Conservation (phyloP, 2,888 invertebrate species). For the Cepaea hortensis region DNA sequence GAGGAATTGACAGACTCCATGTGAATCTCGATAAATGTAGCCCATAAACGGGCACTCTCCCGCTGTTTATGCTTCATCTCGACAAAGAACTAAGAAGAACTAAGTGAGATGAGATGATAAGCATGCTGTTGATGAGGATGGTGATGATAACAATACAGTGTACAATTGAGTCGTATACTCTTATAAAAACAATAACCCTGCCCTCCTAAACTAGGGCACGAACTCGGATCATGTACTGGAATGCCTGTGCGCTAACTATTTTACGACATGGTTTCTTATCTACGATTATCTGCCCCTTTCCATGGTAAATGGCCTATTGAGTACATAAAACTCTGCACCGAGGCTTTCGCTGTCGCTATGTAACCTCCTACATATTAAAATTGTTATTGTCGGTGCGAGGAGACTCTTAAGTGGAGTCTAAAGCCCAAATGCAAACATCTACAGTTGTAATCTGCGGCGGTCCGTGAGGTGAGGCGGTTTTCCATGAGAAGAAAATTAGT, state of each 20-base stretch:
- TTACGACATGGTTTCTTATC: background rate
- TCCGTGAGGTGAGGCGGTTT: background rate
- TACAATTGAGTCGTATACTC: no score
- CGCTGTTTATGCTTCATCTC: no score
- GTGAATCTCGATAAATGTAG: no score
- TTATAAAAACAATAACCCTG: no score
- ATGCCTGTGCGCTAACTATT: background rate
- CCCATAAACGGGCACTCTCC: no score
- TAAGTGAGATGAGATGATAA: no score
- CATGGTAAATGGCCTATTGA: background rate
- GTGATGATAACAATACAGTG: no score
- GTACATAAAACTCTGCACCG: background rate
- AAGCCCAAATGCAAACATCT: constrained; percentile 8
- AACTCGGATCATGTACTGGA: no score
- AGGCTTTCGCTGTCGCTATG: background rate
- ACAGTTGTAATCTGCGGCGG: background rate
- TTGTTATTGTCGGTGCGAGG: background rate
- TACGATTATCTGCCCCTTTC: background rate
- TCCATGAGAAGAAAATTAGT: background rate
- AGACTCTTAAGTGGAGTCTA: constrained; percentile 15
- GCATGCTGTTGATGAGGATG: no score
- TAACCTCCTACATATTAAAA: background rate
- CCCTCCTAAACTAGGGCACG: no score
- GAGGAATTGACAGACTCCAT: no score
- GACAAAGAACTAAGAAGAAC: no score